Percentiles rank a stretch among this genome's conserved stretches.
These are phyloP conservation scores for Plutella xylostella DNA, from an alignment of 2,888 invertebrate species.

Conservation along the genomic window DNA sequence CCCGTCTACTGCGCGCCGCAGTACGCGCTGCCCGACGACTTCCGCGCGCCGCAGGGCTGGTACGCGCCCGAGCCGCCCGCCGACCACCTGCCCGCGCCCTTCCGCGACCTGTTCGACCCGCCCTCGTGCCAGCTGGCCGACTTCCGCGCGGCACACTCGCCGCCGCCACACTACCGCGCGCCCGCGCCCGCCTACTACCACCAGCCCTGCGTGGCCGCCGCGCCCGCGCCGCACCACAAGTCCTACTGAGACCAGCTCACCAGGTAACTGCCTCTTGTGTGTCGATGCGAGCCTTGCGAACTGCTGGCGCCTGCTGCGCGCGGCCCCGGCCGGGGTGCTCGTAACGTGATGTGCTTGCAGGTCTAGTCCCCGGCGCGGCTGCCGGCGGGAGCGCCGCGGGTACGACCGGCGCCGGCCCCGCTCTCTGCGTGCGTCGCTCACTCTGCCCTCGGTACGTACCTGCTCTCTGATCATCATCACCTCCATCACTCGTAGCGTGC, in stretches of 20 bases:
- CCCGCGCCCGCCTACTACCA: slow-evolving; percentile 66
- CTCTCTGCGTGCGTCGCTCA: slow-evolving; percentile 43
- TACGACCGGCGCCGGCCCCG: slow-evolving; percentile 44
- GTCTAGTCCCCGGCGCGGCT: slow-evolving; percentile 60
- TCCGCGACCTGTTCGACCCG: slow-evolving; percentile 63
- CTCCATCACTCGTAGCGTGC: too few species aligned
- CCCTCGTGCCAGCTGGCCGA: slow-evolving; percentile 63
- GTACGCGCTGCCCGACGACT: slow-evolving; percentile 66
- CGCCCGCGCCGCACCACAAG: slow-evolving; percentile 58
- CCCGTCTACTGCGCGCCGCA: slow-evolving; percentile 66
- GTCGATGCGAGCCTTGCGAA: slow-evolving; percentile 37
- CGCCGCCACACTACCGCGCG: slow-evolving; percentile 51
- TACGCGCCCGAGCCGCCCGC: slow-evolving; percentile 62
- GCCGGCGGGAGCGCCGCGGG: slow-evolving; percentile 51
- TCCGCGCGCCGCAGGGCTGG: slow-evolving; percentile 63
- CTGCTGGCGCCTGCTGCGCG: slow-evolving; percentile 25
- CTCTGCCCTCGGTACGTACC: too few species aligned
- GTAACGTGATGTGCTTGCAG: slow-evolving; percentile 67
- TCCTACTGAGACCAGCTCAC: slow-evolving; percentile 55
- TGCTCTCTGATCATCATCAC: too few species aligned
- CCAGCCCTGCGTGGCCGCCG: slow-evolving; percentile 71
- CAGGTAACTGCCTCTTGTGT: slow-evolving; percentile 40
- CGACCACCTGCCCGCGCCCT: slow-evolving; percentile 56
- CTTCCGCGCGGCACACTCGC: slow-evolving; percentile 57
- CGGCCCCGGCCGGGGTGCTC: slow-evolving; percentile 36